These are phyloP conservation scores for Albula goreensis DNA, from an alignment of 2,113 vertebrate species.

Conservation along the genomic window DNA sequence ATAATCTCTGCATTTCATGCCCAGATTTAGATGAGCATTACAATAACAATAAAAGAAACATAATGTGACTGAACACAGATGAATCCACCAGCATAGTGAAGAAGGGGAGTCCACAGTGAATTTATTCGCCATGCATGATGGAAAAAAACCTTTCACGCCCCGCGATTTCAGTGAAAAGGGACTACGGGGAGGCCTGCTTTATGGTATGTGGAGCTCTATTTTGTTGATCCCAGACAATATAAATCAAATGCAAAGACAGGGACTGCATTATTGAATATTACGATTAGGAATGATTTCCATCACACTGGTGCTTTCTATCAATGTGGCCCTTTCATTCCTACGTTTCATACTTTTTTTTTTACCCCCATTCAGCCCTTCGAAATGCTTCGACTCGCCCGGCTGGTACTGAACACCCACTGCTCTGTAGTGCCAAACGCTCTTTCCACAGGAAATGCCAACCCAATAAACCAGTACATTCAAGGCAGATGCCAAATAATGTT, in stretches of 20 bases:
- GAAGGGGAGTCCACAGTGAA: background rate
- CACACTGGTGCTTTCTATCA: background rate
- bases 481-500: background rate
- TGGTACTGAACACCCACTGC: background rate
- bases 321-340: background rate
- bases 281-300: constrained; percentile 14
- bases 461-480: background rate
- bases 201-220: constrained; percentile 1
- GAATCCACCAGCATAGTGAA: background rate
- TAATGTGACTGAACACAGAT: constrained; percentile 44
- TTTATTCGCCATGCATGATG: constrained; percentile 55
- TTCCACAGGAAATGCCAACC: constrained; percentile 15
- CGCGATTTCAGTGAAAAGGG: constrained; percentile 52
- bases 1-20: constrained; percentile 30
- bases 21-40: constrained; percentile 53
- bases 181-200: background rate
- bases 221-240: constrained; percentile 37
- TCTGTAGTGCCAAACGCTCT: background rate
- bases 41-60: constrained; percentile 54
- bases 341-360: background rate
- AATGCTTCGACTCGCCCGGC: background rate
- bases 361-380: background rate
- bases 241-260: constrained; percentile 23
- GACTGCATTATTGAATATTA: background rate
- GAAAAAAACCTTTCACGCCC: constrained; percentile 50